Evolutionary conservation across 1,140 invertebrate species (phyloP).

Genomic region (Acromyrmex heyeri): DNA sequence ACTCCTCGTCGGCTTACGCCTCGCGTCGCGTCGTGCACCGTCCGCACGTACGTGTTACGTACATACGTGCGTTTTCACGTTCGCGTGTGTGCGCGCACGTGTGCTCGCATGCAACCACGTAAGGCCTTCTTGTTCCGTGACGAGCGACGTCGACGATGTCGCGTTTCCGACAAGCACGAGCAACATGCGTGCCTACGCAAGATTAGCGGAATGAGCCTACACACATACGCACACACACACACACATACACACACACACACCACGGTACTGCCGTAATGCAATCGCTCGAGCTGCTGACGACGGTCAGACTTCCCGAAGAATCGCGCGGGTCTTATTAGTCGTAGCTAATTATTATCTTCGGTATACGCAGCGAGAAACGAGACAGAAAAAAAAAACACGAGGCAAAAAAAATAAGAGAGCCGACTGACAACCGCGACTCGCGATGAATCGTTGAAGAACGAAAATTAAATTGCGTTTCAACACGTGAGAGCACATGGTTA

Average conservation of each 20-base stretch:
- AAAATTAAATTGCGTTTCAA: slow-evolving; percentile 36
- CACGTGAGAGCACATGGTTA: slow-evolving; percentile 1
- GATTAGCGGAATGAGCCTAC: slow-evolving; percentile 73
- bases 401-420: neutral
- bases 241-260: slow-evolving; percentile 46
- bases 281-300: slow-evolving; percentile 8
- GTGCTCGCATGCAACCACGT: slow-evolving; percentile 67
- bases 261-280: slow-evolving; percentile 42
- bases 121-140: slow-evolving; percentile 76
- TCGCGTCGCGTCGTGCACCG: slow-evolving; percentile 7
- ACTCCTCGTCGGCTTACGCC: slow-evolving; percentile 31
- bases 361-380: slow-evolving; percentile 30
- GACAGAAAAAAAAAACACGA: neutral
- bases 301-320: slow-evolving; percentile 55
- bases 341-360: slow-evolving; percentile 65
- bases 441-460: neutral
- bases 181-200: slow-evolving; percentile 77
- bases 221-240: slow-evolving; percentile 15
- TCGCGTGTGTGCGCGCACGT: slow-evolving; percentile 4
- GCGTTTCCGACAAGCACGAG: slow-evolving; percentile 75
- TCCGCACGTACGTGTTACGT: neutral
- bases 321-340: slow-evolving; percentile 48
- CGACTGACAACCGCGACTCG: neutral
- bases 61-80: neutral
- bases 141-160: slow-evolving; percentile 75